Evolutionary conservation across 1,140 invertebrate genomes (phyloP), one percentile per base, ranked within the genome.

Genomic region (Cyrtorhinus lividipennis): DNA sequence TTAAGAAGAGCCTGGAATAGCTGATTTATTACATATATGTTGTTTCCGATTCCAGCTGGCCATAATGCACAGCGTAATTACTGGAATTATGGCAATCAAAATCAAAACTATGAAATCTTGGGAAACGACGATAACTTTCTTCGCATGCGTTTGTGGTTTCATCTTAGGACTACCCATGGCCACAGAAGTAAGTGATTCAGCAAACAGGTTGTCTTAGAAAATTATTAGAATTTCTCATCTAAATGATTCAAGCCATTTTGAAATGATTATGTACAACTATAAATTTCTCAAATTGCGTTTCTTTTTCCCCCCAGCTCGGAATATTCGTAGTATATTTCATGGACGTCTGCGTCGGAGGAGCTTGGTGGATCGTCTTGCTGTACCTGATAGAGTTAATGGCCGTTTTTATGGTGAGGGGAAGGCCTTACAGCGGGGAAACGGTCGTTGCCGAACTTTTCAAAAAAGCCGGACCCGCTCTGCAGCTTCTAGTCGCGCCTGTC

Each of bases 111-210:
- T 89, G 70, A 80, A 83, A 67, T 76, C 81, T 10, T 90, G 87
- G 86, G 84, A 89, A 69, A 90, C 88, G 0, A 89, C 85, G 2
- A 88, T 92, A 56, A 90, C 90, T 0, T 88, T 93, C 69, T 82
- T 91, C 59, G 86, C 87, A 68, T 93, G 90, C 68, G 81, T 86
- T 0, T 82, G 86, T 60, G 90, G 86, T 8, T 85, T 92, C 63
- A 78, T 89, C 15, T 73, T 94, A n/a, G 89, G 91, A 20, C 78
- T 96, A 67, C 84, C 90, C 23, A 83, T 96, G 74, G 86, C 88
- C 57, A 92, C 90, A 18, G 90, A 94, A 78, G 89, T 91, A 76
- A 78, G 76, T 77, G 67, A 62, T 38, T 38, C n/a, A n/a, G n/a
- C n/a, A n/a, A n/a, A n/a, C n/a, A n/a, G n/a, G n/a, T n/a, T n/a